Percentiles rank a stretch among this genome's conserved stretches.
phyloP scores from a whole-genome alignment of 1,140 invertebrate species.

The Drosophila sp. region DNA sequence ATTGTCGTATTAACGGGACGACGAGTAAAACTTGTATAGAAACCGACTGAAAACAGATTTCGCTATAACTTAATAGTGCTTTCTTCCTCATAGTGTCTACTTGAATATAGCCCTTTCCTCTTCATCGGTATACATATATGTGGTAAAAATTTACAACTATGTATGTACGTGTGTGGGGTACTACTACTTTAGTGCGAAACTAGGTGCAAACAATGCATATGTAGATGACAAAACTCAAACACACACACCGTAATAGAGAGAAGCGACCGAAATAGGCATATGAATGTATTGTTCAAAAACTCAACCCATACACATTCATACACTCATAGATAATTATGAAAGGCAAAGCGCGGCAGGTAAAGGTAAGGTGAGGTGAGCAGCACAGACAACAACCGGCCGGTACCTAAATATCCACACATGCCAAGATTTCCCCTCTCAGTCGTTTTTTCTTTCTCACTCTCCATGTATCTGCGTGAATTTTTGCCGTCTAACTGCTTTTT shows the following conservation, averaged over 20 bases:
- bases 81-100: background rate
- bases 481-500: conserved; percentile 68
- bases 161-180: background rate
- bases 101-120: background rate
- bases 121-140: background rate
- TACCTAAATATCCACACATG: conserved; percentile 45
- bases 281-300: conserved; percentile 1
- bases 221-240: conserved; percentile 31
- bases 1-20: too few relatives aligned
- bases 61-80: background rate
- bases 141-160: background rate
- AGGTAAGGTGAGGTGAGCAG: conserved; percentile 13
- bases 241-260: conserved; percentile 31
- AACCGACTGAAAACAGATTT: background rate
- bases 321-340: conserved; percentile 71
- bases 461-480: conserved; percentile 36
- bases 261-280: conserved; percentile 62
- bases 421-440: conserved; percentile 25
- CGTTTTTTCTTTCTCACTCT: background rate
- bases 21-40: background rate
- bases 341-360: conserved; percentile 61
- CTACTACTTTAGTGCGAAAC: conserved; percentile 30
- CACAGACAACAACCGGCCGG: conserved; percentile 63
- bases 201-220: conserved; percentile 12
- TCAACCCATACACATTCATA: conserved; percentile 13